phyloP scores from a whole-genome alignment of 2,888 invertebrate species.

The Drosophila bunnanda region DNA sequence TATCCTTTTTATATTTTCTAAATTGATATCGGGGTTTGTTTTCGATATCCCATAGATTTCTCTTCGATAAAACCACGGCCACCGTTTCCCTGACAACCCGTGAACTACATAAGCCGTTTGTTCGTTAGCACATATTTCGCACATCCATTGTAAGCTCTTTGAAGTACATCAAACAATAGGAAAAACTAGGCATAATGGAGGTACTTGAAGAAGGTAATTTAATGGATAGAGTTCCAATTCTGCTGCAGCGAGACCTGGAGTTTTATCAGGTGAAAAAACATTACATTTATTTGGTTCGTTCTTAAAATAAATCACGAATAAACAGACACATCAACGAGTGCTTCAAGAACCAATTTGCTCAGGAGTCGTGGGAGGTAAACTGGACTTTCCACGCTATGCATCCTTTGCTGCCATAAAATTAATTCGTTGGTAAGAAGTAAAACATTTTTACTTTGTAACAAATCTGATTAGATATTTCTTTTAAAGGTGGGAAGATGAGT shows the following conservation, averaged over 20 bases:
- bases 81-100: slow-evolving; percentile 29
- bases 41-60: background rate
- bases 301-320: background rate
- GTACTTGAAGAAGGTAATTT: slow-evolving; percentile 96
- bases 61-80: background rate
- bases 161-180: no score
- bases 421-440: slow-evolving; percentile 87
- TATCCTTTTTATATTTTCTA: background rate
- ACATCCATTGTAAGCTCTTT: background rate
- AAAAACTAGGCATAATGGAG: slow-evolving; percentile 85
- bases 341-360: slow-evolving; percentile 91
- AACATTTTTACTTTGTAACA: background rate
- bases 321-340: slow-evolving; percentile 89
- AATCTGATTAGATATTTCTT: background rate
- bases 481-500: slow-evolving; percentile 90
- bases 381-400: slow-evolving; percentile 93
- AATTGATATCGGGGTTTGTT: background rate
- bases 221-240: slow-evolving; percentile 93
- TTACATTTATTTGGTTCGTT: background rate
- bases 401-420: slow-evolving; percentile 94
- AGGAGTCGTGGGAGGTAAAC: slow-evolving; percentile 91
- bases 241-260: slow-evolving; percentile 92
- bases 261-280: slow-evolving; percentile 89
- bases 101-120: slow-evolving; percentile 18
- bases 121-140: slow-evolving; percentile 16